These are phyloP conservation scores for Drosophila truncata DNA, from an alignment of 1,140 invertebrate species.

Conservation along the genomic window DNA sequence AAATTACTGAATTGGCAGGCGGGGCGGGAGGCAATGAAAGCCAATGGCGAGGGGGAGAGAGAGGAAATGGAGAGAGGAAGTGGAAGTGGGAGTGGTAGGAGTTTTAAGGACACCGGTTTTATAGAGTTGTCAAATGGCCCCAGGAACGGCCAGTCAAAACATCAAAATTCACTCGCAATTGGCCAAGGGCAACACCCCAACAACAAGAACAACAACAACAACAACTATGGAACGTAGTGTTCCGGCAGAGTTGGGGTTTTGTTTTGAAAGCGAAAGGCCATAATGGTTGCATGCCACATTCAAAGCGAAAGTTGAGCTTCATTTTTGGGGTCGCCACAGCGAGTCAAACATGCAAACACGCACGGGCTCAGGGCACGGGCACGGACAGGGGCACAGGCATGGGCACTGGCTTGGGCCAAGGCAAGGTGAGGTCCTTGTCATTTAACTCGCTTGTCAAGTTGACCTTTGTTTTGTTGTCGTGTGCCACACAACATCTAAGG, in stretches of 20 bases:
- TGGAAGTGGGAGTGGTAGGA: slow-evolving; percentile 2
- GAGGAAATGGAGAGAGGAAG: not conserved
- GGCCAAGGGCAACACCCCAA: slow-evolving; percentile 67
- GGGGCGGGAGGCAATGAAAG: not conserved
- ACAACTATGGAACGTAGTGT: slow-evolving; percentile 2
- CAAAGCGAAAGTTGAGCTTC: slow-evolving; percentile 57
- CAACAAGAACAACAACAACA: slow-evolving; percentile 15
- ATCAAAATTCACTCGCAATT: slow-evolving; percentile 61
- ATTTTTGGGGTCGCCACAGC: slow-evolving; percentile 72
- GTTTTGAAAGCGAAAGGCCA: slow-evolving; percentile 82
- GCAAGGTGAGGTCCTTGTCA: slow-evolving; percentile 80
- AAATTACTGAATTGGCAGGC: slow-evolving; percentile 31
- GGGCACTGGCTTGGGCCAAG: slow-evolving; percentile 27
- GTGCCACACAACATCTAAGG: slow-evolving; percentile 62
- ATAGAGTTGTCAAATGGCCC: slow-evolving; percentile 74
- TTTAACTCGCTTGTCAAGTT: slow-evolving; percentile 78
- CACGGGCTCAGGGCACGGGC: slow-evolving; percentile 26
- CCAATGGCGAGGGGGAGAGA: too few species aligned
- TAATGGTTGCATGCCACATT: slow-evolving; percentile 76
- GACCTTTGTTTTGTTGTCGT: slow-evolving; percentile 69
- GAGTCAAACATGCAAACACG: slow-evolving; percentile 80
- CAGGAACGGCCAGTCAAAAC: slow-evolving; percentile 67
- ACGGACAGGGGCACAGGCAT: slow-evolving; percentile 11
- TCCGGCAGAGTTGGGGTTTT: slow-evolving; percentile 39
- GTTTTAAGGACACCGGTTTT: slow-evolving; percentile 65